Percentiles rank a stretch among this genome's conserved stretches.
Evolutionary conservation across 2,888 invertebrate genomes (phyloP).

Genomic region (Caenorhabditis macrosperma): DNA sequence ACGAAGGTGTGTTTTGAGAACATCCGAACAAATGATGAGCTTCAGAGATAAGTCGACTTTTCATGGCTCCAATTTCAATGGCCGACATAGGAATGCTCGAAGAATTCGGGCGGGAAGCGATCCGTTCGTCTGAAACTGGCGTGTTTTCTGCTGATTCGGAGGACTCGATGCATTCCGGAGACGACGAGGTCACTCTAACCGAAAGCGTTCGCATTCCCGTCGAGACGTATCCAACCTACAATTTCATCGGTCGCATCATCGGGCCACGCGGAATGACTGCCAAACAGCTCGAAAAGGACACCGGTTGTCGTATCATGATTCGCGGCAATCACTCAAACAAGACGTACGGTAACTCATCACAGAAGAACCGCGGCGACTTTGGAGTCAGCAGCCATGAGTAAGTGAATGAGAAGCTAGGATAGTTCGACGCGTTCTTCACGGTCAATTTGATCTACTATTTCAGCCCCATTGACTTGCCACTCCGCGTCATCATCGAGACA

Average conservation of each 20-base stretch:
- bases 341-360: conserved; percentile 44
- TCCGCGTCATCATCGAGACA: conserved; percentile 59
- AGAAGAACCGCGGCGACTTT: conserved; percentile 6
- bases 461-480: conserved; percentile 48
- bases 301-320: conserved; percentile 99
- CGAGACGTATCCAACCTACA: conserved; percentile 99
- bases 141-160: conserved; percentile 36
- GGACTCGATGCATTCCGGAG: conserved; percentile 42
- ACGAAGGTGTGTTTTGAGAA: conserved; percentile 34
- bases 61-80: conserved; percentile 49
- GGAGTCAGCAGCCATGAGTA: conserved; percentile 21
- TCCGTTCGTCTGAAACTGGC: conserved; percentile 17
- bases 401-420: not conserved
- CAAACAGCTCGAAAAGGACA: conserved; percentile 99
- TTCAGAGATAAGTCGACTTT: conserved; percentile 53
- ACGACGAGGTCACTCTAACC: conserved; percentile 88
- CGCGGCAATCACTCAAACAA: conserved; percentile 57
- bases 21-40: not conserved
- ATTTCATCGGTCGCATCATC: conserved; percentile 98
- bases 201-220: conserved; percentile 99
- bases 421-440: not conserved
- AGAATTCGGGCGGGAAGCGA: conserved; percentile 34
- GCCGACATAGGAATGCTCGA: conserved; percentile 43
- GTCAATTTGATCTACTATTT: conserved; percentile 8
- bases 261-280: conserved; percentile 99